Conservation (phyloP, 1,140 invertebrate genomes). For the Drosophila obscura region DNA sequence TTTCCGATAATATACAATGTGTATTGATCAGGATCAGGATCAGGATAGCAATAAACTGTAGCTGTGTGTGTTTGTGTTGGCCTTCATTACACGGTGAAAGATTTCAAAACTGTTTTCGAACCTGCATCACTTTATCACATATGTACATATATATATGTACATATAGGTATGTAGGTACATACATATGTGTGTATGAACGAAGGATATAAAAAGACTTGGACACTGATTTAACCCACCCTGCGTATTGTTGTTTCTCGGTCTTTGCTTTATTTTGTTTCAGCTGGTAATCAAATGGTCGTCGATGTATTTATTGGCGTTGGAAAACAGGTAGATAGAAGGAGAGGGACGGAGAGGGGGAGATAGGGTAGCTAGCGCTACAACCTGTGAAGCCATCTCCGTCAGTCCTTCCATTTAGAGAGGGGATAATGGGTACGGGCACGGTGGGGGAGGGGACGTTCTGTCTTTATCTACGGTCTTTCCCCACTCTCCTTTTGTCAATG, state of each 20-base stretch:
- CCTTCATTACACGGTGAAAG: too few species aligned
- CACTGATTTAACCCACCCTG: neutral
- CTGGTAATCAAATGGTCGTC: slow-evolving; percentile 72
- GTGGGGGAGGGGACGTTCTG: too few species aligned
- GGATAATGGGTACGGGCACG: neutral
- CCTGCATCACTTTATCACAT: neutral
- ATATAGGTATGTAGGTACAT: neutral
- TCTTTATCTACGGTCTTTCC: too few species aligned
- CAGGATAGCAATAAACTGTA: too few species aligned
- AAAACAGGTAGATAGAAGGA: slow-evolving; percentile 7
- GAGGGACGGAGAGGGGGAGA: neutral
- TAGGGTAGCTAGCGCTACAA: slow-evolving; percentile 12
- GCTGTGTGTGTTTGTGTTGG: too few species aligned
- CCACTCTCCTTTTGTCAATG: too few species aligned
- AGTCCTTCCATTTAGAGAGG: neutral
- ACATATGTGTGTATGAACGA: slow-evolving; percentile 3
- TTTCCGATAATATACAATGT: too few species aligned
- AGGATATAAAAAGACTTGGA: too few species aligned
- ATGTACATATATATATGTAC: slow-evolving; percentile 10
- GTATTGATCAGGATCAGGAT: too few species aligned
- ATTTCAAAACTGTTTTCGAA: slow-evolving; percentile 3
- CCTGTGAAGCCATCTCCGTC: slow-evolving; percentile 11
- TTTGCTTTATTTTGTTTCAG: slow-evolving; percentile 46
- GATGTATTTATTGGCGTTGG: slow-evolving; percentile 60
- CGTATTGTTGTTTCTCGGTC: slow-evolving; percentile 40